A percentile compares a stretch with the other conserved stretches of the same genome.
These are phyloP conservation scores for Ypsolopha scabrella DNA, from an alignment of 2,888 invertebrate genomes.

Conservation along the genomic window DNA sequence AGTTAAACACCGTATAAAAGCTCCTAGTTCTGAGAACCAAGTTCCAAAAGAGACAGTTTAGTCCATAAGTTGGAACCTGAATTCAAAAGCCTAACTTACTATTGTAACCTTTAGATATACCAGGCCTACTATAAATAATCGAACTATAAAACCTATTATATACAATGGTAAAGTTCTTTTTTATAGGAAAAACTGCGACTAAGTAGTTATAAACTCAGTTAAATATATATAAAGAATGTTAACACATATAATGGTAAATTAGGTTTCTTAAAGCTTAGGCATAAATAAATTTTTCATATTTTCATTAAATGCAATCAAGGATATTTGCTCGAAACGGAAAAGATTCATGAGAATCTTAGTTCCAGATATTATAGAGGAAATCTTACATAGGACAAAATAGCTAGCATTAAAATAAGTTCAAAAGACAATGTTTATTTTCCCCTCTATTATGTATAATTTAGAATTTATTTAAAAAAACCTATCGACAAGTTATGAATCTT, in stretches of 20 bases:
- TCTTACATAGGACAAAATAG: constrained; percentile 46
- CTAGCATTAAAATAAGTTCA: constrained; percentile 40
- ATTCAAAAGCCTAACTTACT: constrained; percentile 52
- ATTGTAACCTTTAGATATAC: constrained; percentile 39
- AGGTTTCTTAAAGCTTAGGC: constrained; percentile 66
- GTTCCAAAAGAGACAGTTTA: constrained; percentile 30
- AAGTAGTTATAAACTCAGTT: constrained; percentile 38
- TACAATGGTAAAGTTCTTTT: constrained; percentile 12
- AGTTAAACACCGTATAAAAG: constrained; percentile 5
- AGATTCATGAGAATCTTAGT: constrained; percentile 25
- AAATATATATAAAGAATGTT: constrained; percentile 59
- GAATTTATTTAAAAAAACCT: constrained; percentile 39
- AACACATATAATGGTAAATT: constrained; percentile 59
- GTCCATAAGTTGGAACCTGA: constrained; percentile 29
- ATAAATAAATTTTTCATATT: constrained; percentile 61
- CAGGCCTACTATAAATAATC: constrained; percentile 56
- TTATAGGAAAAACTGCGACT: constrained; percentile 19
- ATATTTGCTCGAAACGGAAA: constrained; percentile 55
- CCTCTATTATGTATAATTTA: constrained; percentile 38
- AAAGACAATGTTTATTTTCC: constrained; percentile 53
- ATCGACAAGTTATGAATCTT: constrained; percentile 58
- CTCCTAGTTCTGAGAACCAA: constrained; percentile 25
- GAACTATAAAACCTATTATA: constrained; percentile 38
- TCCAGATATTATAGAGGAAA: constrained; percentile 37
- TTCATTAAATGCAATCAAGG: constrained; percentile 61